Percentiles rank a stretch among this genome's conserved stretches.
phyloP scores from a whole-genome alignment of 2,888 invertebrate genomes.

The Acheta domesticus region DNA sequence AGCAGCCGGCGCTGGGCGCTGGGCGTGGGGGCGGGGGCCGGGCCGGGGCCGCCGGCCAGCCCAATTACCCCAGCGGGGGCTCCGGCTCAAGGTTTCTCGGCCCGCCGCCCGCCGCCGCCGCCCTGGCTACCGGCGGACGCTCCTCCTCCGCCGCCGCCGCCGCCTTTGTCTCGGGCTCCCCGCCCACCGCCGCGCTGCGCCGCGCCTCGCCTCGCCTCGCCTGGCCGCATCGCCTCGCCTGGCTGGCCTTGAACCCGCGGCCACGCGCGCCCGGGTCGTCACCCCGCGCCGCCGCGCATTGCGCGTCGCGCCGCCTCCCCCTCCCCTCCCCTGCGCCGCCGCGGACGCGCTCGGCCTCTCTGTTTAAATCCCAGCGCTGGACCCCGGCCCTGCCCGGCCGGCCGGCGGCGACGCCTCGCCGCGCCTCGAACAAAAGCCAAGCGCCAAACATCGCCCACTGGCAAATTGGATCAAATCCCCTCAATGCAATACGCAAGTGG shows the following conservation, averaged over 20 bases:
- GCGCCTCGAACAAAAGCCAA: no score
- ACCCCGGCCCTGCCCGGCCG: no score
- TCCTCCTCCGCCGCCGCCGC: neutral
- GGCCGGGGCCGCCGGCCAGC: neutral
- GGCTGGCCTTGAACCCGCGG: neutral
- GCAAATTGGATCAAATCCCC: no score
- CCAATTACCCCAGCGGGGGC: neutral
- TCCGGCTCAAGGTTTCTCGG: neutral
- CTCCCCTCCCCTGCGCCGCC: neutral
- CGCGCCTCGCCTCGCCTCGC: no score
- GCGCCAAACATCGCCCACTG: no score
- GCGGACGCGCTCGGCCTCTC: neutral
- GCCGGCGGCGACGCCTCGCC: no score
- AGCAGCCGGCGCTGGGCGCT: no score
- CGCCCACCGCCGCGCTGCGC: neutral
- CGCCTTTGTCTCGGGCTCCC: neutral
- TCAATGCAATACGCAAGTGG: no score
- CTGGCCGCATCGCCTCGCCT: neutral
- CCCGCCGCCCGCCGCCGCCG: neutral
- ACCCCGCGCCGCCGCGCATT: neutral
- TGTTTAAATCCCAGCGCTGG: neutral
- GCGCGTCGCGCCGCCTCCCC: neutral
- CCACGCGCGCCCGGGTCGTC: constrained; percentile 18
- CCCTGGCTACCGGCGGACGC: neutral
- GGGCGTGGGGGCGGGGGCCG: no score